Percentiles rank a stretch among this genome's conserved stretches.
Conservation (phyloP, 2,888 invertebrate genomes). For the Machimus atricapillus region DNA sequence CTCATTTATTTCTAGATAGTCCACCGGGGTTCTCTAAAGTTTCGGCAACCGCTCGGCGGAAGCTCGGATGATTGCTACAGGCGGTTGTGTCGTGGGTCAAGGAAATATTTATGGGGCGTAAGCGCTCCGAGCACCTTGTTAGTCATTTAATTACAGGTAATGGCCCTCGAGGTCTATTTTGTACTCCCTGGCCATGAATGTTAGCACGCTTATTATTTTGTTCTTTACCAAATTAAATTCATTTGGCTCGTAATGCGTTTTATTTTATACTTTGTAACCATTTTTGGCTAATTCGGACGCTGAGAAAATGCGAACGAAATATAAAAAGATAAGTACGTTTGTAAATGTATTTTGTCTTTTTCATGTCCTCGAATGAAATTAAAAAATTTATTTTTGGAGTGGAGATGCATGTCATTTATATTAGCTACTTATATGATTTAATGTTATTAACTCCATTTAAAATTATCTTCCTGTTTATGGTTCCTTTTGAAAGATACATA, state of each 20-base stretch:
- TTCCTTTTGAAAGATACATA: neutral
- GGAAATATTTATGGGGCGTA: slow-evolving; percentile 1
- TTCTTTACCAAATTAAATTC: neutral
- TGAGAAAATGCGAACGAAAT: neutral
- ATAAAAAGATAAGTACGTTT: neutral
- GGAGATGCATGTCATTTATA: no score
- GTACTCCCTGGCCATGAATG: neutral
- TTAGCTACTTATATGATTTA: no score
- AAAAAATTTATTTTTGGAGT: neutral
- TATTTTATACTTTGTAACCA: neutral
- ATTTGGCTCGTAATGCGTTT: neutral
- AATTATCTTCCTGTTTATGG: neutral
- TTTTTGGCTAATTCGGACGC: neutral
- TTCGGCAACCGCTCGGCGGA: neutral
- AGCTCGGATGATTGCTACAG: neutral
- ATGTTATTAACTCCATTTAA: no score
- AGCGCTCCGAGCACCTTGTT: neutral
- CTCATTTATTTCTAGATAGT: neutral
- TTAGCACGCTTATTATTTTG: neutral
- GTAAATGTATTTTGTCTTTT: neutral
- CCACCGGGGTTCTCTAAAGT: neutral
- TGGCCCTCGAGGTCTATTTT: neutral
- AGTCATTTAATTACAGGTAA: slow-evolving; percentile 17
- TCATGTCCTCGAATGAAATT: neutral
- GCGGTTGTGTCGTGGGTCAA: neutral